phyloP scores from a whole-genome alignment of 2,797 vertebrate species.

The Natrix natrix region DNA sequence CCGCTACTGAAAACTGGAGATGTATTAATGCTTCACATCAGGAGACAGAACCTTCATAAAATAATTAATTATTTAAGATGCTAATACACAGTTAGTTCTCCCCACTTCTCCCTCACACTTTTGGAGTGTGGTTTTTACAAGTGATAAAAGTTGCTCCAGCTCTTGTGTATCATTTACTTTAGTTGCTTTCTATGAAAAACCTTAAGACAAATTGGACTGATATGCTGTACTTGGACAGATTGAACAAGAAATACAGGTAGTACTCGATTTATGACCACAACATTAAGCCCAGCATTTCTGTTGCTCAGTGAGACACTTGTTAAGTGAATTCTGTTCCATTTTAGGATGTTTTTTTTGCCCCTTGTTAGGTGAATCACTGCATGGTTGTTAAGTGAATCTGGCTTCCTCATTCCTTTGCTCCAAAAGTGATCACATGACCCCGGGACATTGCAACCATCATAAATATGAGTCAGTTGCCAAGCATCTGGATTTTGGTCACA shows the following conservation, averaged over 20 bases:
- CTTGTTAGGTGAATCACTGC: background rate
- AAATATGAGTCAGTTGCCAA: background rate
- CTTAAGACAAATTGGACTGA: slow-evolving; percentile 26
- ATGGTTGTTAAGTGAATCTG: background rate
- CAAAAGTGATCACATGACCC: background rate
- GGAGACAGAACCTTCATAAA: background rate
- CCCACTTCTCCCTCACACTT: background rate
- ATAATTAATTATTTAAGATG: background rate
- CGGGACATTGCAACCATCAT: background rate
- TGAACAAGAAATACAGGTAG: slow-evolving; percentile 7
- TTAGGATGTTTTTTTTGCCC: background rate
- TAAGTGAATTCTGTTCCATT: background rate
- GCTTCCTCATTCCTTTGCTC: background rate
- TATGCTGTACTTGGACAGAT: slow-evolving; percentile 28
- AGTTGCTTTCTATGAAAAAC: background rate
- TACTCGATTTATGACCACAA: background rate
- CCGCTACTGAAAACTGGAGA: background rate
- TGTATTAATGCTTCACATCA: background rate
- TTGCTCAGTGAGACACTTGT: background rate
- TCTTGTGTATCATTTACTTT: background rate
- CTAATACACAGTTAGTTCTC: background rate
- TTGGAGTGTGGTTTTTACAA: slow-evolving; percentile 17
- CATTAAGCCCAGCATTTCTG: background rate
- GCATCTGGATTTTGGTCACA: background rate
- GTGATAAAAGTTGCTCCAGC: background rate